A percentile compares a stretch with the other conserved stretches of the same genome.
These are phyloP conservation scores for Epistrophe grossulariae DNA, from an alignment of 2,888 invertebrate genomes.

Conservation along the genomic window DNA sequence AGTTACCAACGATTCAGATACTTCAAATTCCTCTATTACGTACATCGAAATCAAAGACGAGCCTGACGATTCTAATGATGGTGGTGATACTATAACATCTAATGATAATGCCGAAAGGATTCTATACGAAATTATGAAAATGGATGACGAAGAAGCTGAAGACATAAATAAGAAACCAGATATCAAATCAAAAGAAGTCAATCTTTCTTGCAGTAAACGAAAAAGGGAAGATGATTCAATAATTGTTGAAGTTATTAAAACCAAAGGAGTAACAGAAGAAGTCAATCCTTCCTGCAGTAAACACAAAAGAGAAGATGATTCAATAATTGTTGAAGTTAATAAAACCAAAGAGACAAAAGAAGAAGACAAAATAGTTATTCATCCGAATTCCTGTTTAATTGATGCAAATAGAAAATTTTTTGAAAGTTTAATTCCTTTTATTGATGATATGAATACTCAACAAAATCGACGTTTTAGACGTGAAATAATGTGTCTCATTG, in stretches of 20 bases:
- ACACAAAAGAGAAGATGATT: neutral
- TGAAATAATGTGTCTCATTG: conserved; percentile 25
- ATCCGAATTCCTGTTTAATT: neutral
- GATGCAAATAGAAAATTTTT: conserved; percentile 21
- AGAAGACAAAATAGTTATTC: no score
- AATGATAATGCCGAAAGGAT: neutral
- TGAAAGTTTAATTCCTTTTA: conserved; percentile 20
- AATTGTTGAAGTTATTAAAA: neutral
- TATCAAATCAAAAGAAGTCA: neutral
- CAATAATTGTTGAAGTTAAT: neutral
- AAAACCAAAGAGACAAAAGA: neutral
- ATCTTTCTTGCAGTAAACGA: neutral
- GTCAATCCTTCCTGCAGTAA: neutral
- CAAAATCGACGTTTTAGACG: conserved; percentile 23
- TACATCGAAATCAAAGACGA: neutral
- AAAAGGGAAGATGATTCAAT: neutral
- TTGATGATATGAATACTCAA: conserved; percentile 23
- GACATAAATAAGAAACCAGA: neutral
- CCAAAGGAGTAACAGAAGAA: neutral
- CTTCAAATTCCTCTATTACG: neutral
- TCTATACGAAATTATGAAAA: neutral
- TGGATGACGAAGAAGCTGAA: neutral
- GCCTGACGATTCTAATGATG: neutral
- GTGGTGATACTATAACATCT: neutral
- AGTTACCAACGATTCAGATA: neutral